Evolutionary conservation across 2,888 invertebrate species (phyloP).

Genomic region (Parascotia fuliginaria): DNA sequence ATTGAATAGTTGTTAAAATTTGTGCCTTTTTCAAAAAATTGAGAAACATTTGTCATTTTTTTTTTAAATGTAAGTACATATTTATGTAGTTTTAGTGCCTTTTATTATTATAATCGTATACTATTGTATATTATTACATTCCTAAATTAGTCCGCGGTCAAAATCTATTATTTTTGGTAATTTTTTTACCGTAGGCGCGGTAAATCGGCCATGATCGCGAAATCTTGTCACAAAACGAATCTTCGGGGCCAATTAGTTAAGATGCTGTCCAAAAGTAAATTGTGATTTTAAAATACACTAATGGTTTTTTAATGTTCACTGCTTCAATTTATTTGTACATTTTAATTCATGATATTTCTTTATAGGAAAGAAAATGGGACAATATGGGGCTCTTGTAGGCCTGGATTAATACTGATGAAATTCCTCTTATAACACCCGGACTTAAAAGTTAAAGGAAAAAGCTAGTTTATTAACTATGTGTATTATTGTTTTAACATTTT

Average conservation of each 20-base stretch:
- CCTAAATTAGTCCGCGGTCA: slow-evolving; percentile 28
- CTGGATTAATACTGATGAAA: too few species aligned
- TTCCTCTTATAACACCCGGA: too few species aligned
- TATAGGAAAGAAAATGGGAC: too few species aligned
- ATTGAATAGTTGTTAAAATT: slow-evolving; percentile 41
- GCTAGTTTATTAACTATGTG: too few species aligned
- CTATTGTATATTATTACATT: slow-evolving; percentile 31
- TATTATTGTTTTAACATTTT: too few species aligned
- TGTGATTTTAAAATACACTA: slow-evolving; percentile 25
- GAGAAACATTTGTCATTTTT: slow-evolving; percentile 33
- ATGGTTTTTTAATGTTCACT: too few species aligned
- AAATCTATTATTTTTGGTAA: background rate
- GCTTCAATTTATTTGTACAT: too few species aligned
- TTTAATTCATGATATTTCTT: too few species aligned
- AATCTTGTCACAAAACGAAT: slow-evolving; percentile 34
- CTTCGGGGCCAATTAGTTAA: slow-evolving; percentile 38
- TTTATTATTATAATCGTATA: slow-evolving; percentile 25
- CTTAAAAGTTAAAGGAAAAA: too few species aligned
- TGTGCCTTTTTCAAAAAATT: slow-evolving; percentile 48
- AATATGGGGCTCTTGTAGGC: too few species aligned
- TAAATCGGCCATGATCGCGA: slow-evolving; percentile 23
- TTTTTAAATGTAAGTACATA: slow-evolving; percentile 35
- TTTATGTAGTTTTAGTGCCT: slow-evolving; percentile 36
- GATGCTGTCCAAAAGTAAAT: slow-evolving; percentile 9
- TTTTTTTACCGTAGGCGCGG: slow-evolving; percentile 8